Evolutionary conservation across 2,888 invertebrate genomes (phyloP).

Genomic region (Drosophila buzzatii): DNA sequence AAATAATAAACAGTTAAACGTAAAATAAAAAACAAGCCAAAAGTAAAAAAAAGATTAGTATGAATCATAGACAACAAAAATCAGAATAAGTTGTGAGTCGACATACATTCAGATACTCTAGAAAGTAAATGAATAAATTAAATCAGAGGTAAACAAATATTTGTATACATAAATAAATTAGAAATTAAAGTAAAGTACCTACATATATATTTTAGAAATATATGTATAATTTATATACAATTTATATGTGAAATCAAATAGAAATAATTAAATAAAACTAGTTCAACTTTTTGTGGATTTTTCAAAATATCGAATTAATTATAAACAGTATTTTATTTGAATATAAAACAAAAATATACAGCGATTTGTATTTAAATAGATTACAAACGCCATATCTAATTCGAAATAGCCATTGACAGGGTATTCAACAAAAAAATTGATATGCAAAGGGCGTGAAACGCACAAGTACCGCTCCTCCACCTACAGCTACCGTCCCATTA

Average conservation of each 20-base stretch:
- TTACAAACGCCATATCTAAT: background rate
- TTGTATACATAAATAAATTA: background rate
- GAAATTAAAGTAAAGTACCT: background rate
- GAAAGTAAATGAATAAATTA: background rate
- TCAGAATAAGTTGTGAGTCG: background rate
- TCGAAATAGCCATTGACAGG: background rate
- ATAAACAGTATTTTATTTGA: background rate
- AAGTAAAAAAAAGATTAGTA: slow-evolving; percentile 22
- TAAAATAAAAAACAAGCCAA: slow-evolving; percentile 27
- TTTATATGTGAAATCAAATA: background rate
- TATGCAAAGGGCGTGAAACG: slow-evolving; percentile 67
- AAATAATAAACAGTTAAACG: slow-evolving; percentile 30
- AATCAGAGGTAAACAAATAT: background rate
- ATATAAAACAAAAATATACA: background rate
- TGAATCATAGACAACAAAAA: slow-evolving; percentile 59
- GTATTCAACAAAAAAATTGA: slow-evolving; percentile 51
- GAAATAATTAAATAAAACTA: background rate
- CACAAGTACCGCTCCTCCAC: background rate
- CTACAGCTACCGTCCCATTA: background rate
- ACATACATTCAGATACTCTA: slow-evolving; percentile 2
- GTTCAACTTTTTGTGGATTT: background rate
- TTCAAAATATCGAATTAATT: no score
- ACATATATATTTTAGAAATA: no score
- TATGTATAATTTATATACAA: background rate
- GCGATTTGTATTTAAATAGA: background rate